These are phyloP conservation scores for Aplysina aerophoba DNA, from an alignment of 37 sponge, comb jelly and placozoan species.

Conservation along the genomic window DNA sequence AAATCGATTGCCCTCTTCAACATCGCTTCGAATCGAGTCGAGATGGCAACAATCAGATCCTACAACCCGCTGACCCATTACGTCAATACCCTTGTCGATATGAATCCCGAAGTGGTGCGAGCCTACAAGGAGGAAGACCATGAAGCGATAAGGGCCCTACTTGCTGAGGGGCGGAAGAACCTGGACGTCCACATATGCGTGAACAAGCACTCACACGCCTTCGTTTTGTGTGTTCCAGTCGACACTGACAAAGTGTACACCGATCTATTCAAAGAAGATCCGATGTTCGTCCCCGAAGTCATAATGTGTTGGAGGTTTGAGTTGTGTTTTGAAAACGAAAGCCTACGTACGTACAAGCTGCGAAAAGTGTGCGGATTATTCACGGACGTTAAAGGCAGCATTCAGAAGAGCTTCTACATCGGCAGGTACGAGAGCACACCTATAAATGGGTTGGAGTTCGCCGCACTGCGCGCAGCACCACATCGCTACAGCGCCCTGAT, in stretches of 20 bases:
- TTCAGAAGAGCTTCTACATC: conserved; percentile 49
- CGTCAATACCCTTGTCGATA: conserved; percentile 47
- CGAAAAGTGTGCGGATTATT: conserved; percentile 44
- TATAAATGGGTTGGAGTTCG: conserved; percentile 52
- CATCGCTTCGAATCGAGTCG: too few species aligned
- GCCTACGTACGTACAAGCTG: conserved; percentile 50
- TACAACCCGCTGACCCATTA: conserved; percentile 53
- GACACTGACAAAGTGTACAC: not conserved
- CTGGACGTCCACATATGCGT: conserved; percentile 63
- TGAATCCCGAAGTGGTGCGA: conserved; percentile 29
- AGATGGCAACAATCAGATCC: too few species aligned
- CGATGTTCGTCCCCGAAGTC: conserved; percentile 28
- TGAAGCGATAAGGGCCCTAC: not conserved
- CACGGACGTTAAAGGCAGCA: conserved; percentile 35
- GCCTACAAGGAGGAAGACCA: conserved; percentile 49
- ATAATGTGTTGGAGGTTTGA: conserved; percentile 58
- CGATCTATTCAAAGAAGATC: conserved; percentile 31
- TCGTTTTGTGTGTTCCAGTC: conserved; percentile 54
- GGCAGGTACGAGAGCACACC: conserved; percentile 35
- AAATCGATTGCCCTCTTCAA: too few species aligned
- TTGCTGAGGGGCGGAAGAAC: not conserved
- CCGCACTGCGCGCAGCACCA: conserved; percentile 60
- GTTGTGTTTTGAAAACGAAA: conserved; percentile 41
- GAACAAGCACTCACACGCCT: conserved; percentile 54
- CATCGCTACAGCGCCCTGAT: conserved; percentile 64